phyloP scores from a whole-genome alignment of 2,888 invertebrate genomes.

The Drosophila flavopinicola region DNA sequence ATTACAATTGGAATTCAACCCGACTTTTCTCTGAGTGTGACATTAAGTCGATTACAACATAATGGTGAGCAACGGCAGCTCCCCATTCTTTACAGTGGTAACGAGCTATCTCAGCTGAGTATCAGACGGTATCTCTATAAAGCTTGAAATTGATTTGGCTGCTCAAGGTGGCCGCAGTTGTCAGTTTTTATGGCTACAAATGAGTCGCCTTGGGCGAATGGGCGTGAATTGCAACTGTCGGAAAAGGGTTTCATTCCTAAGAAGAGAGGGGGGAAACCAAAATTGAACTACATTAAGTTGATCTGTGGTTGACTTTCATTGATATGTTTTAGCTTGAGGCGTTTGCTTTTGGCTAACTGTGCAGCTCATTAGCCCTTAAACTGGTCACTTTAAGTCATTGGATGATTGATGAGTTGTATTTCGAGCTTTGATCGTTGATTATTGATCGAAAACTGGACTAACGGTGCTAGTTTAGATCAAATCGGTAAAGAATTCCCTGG shows the following conservation, averaged over 20 bases:
- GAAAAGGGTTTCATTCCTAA: conserved; percentile 24
- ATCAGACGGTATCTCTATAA: conserved; percentile 8
- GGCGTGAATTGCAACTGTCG: conserved; percentile 26
- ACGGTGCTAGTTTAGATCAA: not conserved
- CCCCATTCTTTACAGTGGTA: conserved; percentile 49
- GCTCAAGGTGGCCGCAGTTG: conserved; percentile 45
- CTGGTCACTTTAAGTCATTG: conserved; percentile 52
- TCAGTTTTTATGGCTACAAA: conserved; percentile 54
- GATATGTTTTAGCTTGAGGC: conserved; percentile 43
- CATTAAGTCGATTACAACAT: conserved; percentile 51
- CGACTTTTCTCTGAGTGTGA: conserved; percentile 6
- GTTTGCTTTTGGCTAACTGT: conserved; percentile 1
- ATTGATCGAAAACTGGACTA: conserved; percentile 32
- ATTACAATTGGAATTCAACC: no score
- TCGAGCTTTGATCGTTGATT: conserved; percentile 21
- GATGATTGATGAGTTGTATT: conserved; percentile 60
- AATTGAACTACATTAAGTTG: conserved; percentile 68
- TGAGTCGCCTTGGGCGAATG: conserved; percentile 33
- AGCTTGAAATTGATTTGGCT: conserved; percentile 53
- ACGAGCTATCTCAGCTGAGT: conserved; percentile 38
- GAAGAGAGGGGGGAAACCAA: conserved; percentile 8
- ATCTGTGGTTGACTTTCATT: conserved; percentile 27
- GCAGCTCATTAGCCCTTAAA: conserved; percentile 63
- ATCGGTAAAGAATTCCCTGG: not conserved
- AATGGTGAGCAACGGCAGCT: conserved; percentile 43